Conservation (phyloP, 2,888 invertebrate genomes). For the Agonum fuliginosum region DNA sequence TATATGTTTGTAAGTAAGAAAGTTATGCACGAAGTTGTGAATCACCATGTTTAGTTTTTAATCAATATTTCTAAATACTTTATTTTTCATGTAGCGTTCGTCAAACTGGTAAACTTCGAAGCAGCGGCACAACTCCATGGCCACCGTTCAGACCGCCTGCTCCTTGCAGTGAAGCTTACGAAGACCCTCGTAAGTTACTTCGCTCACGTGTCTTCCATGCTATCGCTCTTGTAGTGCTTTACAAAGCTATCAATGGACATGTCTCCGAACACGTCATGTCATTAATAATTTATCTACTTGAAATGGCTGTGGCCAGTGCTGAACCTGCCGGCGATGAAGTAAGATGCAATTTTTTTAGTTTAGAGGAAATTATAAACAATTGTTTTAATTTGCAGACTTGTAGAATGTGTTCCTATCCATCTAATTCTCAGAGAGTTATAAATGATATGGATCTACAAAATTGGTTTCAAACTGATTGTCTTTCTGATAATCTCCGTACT, state of each 20-base stretch:
- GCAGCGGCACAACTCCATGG: constrained; percentile 76
- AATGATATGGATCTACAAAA: constrained; percentile 77
- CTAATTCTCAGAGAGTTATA: constrained; percentile 69
- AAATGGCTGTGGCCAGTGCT: constrained; percentile 82
- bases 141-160: constrained; percentile 87
- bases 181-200: constrained; percentile 80
- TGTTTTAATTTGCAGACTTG: constrained; percentile 45
- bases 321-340: constrained; percentile 72
- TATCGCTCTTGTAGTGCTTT: constrained; percentile 86
- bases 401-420: constrained; percentile 56
- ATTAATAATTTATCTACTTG: constrained; percentile 88
- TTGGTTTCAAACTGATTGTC: constrained; percentile 84
- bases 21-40: too few species aligned
- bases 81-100: constrained; percentile 66
- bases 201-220: constrained; percentile 81
- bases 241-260: constrained; percentile 86
- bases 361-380: constrained; percentile 11
- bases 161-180: constrained; percentile 78
- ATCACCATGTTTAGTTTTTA: too few species aligned
- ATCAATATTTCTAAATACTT: constrained; percentile 37
- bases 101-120: constrained; percentile 69
- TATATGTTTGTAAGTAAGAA: too few species aligned
- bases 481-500: constrained; percentile 85
- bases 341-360: constrained; percentile 34
- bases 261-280: constrained; percentile 93